Conservation (phyloP, 2,888 invertebrate species). For the Anagyrus pseudococci region DNA sequence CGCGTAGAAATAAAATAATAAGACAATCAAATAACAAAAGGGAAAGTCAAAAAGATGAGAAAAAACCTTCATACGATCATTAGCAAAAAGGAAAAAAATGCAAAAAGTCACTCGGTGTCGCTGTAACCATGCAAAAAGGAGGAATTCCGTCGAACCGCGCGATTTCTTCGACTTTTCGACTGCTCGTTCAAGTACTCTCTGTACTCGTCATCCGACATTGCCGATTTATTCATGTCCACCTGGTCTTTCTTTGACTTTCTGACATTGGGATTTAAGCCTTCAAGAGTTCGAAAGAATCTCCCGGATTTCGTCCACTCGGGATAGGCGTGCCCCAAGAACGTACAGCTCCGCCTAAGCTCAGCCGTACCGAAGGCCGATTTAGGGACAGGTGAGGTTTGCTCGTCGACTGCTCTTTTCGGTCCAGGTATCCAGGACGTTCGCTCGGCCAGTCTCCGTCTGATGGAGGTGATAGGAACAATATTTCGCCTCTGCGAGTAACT, state of each 20-base stretch:
- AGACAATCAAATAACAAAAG: too few species aligned
- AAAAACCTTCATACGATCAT: too few species aligned
- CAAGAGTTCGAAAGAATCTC: slow-evolving; percentile 11
- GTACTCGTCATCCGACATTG: slow-evolving; percentile 24
- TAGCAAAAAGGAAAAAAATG: too few species aligned
- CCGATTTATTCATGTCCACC: background rate
- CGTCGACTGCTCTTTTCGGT: background rate
- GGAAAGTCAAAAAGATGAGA: too few species aligned
- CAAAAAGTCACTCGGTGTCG: too few species aligned
- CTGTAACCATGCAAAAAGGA: slow-evolving; percentile 52
- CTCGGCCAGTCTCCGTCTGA: background rate
- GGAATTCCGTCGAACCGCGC: slow-evolving; percentile 35
- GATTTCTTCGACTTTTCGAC: background rate
- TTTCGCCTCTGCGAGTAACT: background rate
- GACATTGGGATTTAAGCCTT: slow-evolving; percentile 13
- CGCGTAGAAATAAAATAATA: too few species aligned
- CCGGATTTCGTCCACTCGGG: slow-evolving; percentile 12
- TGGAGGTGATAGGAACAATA: background rate
- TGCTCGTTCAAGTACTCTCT: slow-evolving; percentile 21
- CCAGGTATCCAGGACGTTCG: background rate
- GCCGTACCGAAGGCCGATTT: background rate
- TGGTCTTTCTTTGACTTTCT: background rate
- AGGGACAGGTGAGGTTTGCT: background rate
- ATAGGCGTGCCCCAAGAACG: slow-evolving; percentile 15
- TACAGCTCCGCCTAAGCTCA: background rate